These are phyloP conservation scores for Rhynchophorus ferrugineus DNA, from an alignment of 1,140 invertebrate genomes.

Conservation along the genomic window DNA sequence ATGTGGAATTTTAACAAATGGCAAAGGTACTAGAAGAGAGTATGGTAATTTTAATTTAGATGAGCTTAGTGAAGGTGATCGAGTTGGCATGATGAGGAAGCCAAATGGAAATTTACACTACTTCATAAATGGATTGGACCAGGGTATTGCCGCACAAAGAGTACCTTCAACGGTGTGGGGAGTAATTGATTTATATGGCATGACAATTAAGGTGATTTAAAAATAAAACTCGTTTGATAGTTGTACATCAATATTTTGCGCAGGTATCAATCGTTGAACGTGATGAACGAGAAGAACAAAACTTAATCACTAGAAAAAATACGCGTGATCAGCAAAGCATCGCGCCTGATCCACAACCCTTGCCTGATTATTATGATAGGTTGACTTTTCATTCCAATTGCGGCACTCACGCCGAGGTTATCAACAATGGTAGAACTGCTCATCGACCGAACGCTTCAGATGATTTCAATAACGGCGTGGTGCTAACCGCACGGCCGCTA, in stretches of 20 bases:
- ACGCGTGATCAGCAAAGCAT: slow-evolving; percentile 41
- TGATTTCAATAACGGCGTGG: slow-evolving; percentile 95
- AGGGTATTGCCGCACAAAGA: slow-evolving; percentile 77
- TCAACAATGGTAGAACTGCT: slow-evolving; percentile 82
- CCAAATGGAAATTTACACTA: slow-evolving; percentile 81
- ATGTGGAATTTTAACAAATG: slow-evolving; percentile 88
- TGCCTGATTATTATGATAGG: slow-evolving; percentile 51
- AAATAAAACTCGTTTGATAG: too few relatives aligned
- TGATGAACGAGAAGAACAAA: slow-evolving; percentile 71
- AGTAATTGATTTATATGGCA: slow-evolving; percentile 91
- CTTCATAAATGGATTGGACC: slow-evolving; percentile 88
- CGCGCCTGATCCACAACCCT: slow-evolving; percentile 27
- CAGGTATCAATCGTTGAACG: slow-evolving; percentile 72
- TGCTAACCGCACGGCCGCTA: slow-evolving; percentile 77
- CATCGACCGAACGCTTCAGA: slow-evolving; percentile 86
- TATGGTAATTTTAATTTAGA: slow-evolving; percentile 94
- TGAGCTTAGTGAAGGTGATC: slow-evolving; percentile 83
- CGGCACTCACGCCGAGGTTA: slow-evolving; percentile 85
- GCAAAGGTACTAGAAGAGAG: slow-evolving; percentile 83
- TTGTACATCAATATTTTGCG: too few relatives aligned
- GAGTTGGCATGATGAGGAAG: slow-evolving; percentile 79
- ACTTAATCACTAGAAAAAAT: slow-evolving; percentile 62
- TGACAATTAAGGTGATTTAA: slow-evolving; percentile 93
- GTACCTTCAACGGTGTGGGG: slow-evolving; percentile 78
- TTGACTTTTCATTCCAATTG: slow-evolving; percentile 84